Conservation (phyloP, 2,888 invertebrate species). For the Pyrrhia umbra region DNA sequence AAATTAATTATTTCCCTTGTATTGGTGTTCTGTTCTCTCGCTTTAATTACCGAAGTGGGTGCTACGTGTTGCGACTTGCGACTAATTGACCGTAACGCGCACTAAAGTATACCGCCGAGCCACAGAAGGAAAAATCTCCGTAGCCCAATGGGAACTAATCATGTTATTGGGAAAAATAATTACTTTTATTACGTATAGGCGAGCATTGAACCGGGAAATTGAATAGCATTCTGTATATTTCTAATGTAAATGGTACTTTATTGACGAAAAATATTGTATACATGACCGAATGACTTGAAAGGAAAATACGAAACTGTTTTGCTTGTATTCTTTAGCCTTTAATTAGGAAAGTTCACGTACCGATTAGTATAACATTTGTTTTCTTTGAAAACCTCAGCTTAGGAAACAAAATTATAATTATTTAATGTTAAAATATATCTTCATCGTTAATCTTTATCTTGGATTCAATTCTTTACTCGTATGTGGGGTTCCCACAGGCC, state of each 20-base stretch:
- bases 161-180: conserved; percentile 56
- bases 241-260: conserved; percentile 24
- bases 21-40: conserved; percentile 65
- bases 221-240: conserved; percentile 27
- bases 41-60: conserved; percentile 71
- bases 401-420: background rate
- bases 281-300: conserved; percentile 4
- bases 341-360: conserved; percentile 11
- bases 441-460: background rate
- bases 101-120: conserved; percentile 59
- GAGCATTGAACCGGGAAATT: conserved; percentile 50
- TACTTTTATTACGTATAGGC: conserved; percentile 50
- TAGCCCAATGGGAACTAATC: conserved; percentile 52
- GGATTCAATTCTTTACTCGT: too few species aligned
- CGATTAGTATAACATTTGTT: conserved; percentile 13
- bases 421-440: background rate
- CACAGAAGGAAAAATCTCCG: conserved; percentile 48
- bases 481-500: background rate
- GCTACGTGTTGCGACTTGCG: conserved; percentile 68
- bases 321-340: conserved; percentile 16
- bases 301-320: conserved; percentile 21
- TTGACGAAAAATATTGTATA: conserved; percentile 13
- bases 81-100: conserved; percentile 68
- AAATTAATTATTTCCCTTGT: conserved; percentile 72
- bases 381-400: background rate